Conservation (phyloP, 1,140 invertebrate species). For the Metopolophium dirhodum region DNA sequence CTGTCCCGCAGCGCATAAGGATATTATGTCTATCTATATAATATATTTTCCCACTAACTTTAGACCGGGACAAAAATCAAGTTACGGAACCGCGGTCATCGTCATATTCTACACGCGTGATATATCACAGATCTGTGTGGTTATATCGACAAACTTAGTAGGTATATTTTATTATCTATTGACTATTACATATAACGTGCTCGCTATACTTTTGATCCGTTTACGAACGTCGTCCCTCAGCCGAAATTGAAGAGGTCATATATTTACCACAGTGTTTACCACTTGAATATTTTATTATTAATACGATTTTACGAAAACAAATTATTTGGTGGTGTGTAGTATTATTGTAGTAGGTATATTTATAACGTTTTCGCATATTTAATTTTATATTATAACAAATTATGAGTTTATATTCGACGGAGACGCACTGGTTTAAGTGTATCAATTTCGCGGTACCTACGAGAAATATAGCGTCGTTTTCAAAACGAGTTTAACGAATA, state of each 20-base stretch:
- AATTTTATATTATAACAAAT: not conserved
- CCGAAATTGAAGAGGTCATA: no score
- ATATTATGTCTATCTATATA: no score
- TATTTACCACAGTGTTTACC: no score
- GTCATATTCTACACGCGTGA: not conserved
- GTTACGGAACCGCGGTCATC: not conserved
- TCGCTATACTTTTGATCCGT: no score
- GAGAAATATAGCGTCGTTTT: not conserved
- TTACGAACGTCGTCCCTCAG: no score
- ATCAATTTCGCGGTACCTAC: not conserved
- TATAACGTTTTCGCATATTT: not conserved
- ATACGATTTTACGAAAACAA: no score
- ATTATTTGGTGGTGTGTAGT: no score
- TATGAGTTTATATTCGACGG: not conserved
- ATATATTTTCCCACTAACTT: not conserved
- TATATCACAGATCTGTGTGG: no score
- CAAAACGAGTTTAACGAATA: not conserved
- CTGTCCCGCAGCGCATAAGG: no score
- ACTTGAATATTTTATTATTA: no score
- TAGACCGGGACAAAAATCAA: not conserved
- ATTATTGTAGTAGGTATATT: no score
- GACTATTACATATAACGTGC: not conserved
- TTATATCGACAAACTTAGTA: not conserved
- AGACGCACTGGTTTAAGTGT: not conserved
- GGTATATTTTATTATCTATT: not conserved